These are phyloP conservation scores for Enteromius mattozi DNA, from an alignment of 2,797 vertebrate species.

Conservation along the genomic window DNA sequence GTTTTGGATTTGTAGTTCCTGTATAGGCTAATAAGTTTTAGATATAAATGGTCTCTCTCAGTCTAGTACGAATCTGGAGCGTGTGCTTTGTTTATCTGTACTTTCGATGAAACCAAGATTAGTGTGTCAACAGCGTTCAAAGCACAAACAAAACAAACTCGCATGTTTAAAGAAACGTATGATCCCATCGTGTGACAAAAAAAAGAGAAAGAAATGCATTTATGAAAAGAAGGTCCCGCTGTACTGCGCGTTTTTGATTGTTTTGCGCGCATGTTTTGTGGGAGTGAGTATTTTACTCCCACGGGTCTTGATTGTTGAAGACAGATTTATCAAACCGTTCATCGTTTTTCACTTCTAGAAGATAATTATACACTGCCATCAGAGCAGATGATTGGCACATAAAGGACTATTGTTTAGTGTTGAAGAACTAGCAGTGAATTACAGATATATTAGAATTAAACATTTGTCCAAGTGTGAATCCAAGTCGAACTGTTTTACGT, in stretches of 20 bases:
- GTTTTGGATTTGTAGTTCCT: conserved; percentile 31
- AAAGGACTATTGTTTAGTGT: neutral
- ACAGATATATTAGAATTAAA: neutral
- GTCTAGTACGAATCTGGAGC: neutral
- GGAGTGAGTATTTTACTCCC: neutral
- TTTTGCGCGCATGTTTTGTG: neutral
- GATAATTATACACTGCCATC: neutral
- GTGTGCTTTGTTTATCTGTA: conserved; percentile 53
- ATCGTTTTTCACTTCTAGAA: neutral
- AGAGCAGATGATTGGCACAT: neutral
- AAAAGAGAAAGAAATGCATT: neutral
- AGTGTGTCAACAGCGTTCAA: neutral
- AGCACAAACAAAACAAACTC: conserved; percentile 4
- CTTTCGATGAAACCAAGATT: conserved; percentile 76
- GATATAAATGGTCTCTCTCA: neutral
- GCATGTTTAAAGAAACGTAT: neutral
- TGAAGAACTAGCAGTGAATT: neutral
- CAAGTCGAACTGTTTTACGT: neutral
- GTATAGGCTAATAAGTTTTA: too few species aligned
- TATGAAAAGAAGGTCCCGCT: neutral
- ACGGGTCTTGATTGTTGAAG: conserved; percentile 2
- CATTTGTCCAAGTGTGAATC: neutral
- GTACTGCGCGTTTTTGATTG: neutral
- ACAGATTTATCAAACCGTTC: conserved; percentile 1
- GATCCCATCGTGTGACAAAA: too few species aligned